Conservation (phyloP, 2,888 invertebrate genomes). For the Petrolisthes manimaculis region DNA sequence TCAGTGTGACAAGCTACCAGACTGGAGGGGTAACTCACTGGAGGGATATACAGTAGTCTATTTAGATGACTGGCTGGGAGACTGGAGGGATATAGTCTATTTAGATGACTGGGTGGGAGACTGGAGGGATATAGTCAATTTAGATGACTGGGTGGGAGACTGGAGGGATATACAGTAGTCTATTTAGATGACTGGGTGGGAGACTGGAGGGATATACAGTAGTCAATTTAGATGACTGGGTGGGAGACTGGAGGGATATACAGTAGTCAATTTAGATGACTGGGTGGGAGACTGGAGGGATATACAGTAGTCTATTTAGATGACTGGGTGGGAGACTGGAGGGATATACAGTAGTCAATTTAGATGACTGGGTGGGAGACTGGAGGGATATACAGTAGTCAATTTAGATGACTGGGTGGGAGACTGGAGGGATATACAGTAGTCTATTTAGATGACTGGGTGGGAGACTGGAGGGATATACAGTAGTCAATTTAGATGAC, state of each 20-base stretch:
- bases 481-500: background rate
- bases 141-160: background rate
- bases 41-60: no score
- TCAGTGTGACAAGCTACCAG: no score
- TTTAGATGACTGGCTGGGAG: background rate
- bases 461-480: background rate
- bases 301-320: background rate
- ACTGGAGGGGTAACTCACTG: no score
- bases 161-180: no score
- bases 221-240: background rate
- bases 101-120: background rate
- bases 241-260: background rate
- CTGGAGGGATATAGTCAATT: background rate
- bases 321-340: background rate
- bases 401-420: background rate
- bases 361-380: background rate
- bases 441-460: background rate
- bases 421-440: background rate
- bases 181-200: background rate
- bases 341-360: no score
- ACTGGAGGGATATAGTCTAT: background rate
- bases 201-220: no score
- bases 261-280: no score
- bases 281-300: no score
- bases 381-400: no score